A percentile compares a stretch with the other conserved stretches of the same genome.
These are phyloP conservation scores for Noctua fimbriata DNA, from an alignment of 2,888 invertebrate genomes.

Conservation along the genomic window DNA sequence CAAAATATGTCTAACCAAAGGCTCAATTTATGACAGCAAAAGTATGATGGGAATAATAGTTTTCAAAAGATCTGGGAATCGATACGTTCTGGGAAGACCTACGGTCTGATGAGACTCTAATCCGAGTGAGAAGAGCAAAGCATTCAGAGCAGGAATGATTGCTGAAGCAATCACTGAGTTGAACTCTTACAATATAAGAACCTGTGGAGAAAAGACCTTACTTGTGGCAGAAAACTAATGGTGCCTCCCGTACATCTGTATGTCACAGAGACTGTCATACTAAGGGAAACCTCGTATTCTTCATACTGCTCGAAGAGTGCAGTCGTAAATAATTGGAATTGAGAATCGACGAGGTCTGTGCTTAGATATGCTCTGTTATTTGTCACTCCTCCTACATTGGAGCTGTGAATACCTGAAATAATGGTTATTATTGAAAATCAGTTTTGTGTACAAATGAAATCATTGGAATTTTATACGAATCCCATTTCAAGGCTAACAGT, in stretches of 20 bases:
- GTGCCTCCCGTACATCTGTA: conserved; percentile 77
- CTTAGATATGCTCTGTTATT: conserved; percentile 77
- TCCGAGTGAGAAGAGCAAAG: background rate
- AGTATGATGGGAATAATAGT: background rate
- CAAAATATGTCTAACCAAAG: background rate
- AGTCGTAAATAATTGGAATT: conserved; percentile 76
- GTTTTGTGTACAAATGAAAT: background rate
- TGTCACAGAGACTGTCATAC: conserved; percentile 72
- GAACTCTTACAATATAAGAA: conserved; percentile 3
- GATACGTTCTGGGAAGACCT: background rate
- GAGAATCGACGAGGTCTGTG: conserved; percentile 64
- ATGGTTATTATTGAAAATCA: background rate
- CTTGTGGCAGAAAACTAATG: conserved; percentile 61
- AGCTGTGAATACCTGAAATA: conserved; percentile 73
- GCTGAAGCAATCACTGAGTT: background rate
- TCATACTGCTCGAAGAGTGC: conserved; percentile 78
- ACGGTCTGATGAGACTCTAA: background rate
- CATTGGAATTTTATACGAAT: background rate
- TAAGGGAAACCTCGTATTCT: conserved; percentile 75
- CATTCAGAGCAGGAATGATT: background rate
- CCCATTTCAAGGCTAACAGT: background rate
- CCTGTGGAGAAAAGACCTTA: conserved; percentile 62
- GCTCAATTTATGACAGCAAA: background rate
- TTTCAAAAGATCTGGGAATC: background rate
- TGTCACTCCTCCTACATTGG: conserved; percentile 69